Evolutionary conservation across 2,113 vertebrate species (phyloP).

Genomic region (Ptilonorhynchus violaceus): DNA sequence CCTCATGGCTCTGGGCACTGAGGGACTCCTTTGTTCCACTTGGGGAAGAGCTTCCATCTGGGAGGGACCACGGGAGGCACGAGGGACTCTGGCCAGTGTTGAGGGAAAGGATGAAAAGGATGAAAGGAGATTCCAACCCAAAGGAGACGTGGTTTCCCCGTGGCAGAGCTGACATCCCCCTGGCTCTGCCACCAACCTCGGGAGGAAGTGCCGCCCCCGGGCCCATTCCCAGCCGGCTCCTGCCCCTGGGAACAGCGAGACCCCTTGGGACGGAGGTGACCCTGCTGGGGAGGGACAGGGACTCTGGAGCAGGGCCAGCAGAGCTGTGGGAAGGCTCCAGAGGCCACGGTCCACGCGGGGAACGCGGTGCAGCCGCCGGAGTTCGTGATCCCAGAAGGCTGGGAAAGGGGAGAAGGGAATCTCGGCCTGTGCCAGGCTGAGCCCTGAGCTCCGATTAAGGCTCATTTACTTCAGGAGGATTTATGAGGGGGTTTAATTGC

Average conservation of each 20-base stretch:
- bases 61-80: accelerated
- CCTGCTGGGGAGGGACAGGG: neutral
- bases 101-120: neutral
- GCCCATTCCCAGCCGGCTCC: neutral
- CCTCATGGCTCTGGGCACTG: neutral
- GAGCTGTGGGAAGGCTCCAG: neutral
- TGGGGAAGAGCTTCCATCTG: accelerated
- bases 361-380: accelerated
- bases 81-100: no score
- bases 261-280: neutral
- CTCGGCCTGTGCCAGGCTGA: neutral
- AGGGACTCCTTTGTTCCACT: neutral
- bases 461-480: conserved; percentile 41
- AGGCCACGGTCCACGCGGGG: neutral
- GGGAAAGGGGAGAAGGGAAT: neutral
- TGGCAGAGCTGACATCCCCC: neutral
- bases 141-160: neutral
- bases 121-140: neutral
- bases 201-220: neutral
- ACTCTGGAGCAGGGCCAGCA: neutral
- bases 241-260: neutral
- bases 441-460: neutral
- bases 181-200: accelerated
- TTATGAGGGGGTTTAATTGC: conserved; percentile 42
- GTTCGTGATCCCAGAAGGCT: neutral